Base-by-base conservation (phyloP, 92 coral and sea anemone species). In the Epizoanthus illoricatus region DNA sequence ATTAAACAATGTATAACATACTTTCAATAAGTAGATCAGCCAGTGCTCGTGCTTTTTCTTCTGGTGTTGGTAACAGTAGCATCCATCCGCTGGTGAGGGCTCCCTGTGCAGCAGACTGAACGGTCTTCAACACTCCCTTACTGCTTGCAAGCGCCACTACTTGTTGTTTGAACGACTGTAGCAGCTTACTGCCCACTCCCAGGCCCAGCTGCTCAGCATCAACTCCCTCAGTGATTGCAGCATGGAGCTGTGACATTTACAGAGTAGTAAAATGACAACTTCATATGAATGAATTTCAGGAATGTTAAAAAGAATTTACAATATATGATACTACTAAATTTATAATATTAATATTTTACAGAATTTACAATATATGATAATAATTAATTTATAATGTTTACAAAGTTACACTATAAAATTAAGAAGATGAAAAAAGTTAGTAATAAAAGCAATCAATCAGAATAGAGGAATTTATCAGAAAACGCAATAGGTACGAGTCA, bases 51-150 rank as follows among this genome's bases (percentile, higher is more conserved):
- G 99, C 98, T 83, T 97, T 74, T 76, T 96, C 99, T 71, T 96
- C 99, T 66, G 99, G 95, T 49, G 99, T 96, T n/a, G 99, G 98
- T 65, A 96, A 80, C 5, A 96, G 87, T 64, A 96, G 81, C 52
- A 94, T 86, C 99, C 99, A 96, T 28, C 99, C 99, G 84, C 94
- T 94, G 57, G 83, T 93, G 71, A 96, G 87, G 20, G 99, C 97
- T 2, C 97, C 99, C 74, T 96, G 97, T 6, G 99, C 99, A 67
- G 99, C 98, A 39, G 87, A 76, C 80, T 96, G 97, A 63, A 96
- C 96, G 17, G 99, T 96, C 90, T 84, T 91, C 18, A 96, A 85
- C n/a, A 96, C 99, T 11, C 99, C 99, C 84, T 96, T 96, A 72
- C 89, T 92, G 74, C 97, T 92, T 68, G 98, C 99, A 11, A 96